Conservation (phyloP, 2,113 vertebrate genomes). For the Varanus komodoensis region DNA sequence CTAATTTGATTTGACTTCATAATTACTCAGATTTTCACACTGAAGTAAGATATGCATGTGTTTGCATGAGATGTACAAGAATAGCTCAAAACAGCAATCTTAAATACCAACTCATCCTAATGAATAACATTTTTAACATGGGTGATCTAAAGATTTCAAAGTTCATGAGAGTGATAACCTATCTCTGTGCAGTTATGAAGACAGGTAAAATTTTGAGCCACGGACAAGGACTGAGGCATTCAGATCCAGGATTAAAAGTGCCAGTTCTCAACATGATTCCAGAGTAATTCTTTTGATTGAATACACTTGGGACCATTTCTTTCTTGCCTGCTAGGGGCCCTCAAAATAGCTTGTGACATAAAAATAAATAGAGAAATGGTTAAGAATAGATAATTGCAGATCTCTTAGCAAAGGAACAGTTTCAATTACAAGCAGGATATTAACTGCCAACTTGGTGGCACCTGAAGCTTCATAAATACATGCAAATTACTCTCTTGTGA, state of each 20-base stretch:
- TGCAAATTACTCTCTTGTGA: neutral
- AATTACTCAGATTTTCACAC: constrained; percentile 17
- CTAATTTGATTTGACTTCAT: neutral
- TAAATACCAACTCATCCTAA: neutral
- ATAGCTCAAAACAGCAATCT: neutral
- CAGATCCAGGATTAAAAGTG: neutral
- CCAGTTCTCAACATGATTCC: neutral
- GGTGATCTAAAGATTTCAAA: neutral
- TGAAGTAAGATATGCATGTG: neutral
- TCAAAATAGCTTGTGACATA: neutral
- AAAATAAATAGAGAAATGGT: neutral
- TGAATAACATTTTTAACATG: neutral
- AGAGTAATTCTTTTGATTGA: neutral
- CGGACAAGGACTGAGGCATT: neutral
- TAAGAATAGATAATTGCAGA: neutral
- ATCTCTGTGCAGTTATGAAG: neutral
- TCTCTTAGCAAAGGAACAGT: neutral
- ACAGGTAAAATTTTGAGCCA: neutral
- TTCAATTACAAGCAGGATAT: neutral
- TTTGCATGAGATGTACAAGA: neutral
- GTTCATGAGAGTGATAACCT: neutral
- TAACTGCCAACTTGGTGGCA: neutral
- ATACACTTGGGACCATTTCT: neutral
- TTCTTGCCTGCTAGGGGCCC: neutral
- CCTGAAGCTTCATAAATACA: neutral